Base-by-base conservation (phyloP, 2,797 vertebrate genomes). In the Sebastes dallii region DNA sequence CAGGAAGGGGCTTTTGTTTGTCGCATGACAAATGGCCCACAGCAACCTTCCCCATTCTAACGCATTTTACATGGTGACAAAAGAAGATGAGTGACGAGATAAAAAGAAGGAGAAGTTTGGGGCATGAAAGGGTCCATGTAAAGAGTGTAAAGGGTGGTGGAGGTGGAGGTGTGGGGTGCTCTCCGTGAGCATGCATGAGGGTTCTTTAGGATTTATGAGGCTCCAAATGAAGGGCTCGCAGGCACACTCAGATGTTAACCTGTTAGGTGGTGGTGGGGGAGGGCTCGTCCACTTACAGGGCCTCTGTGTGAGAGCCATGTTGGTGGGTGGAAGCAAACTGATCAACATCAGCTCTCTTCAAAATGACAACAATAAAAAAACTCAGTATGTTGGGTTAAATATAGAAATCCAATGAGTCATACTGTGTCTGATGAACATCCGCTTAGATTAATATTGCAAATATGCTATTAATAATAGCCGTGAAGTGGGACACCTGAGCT, bases 11-110 rank as follows among this genome's bases (percentile, higher is more conserved):
- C 72, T 82, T 90, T 90, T 82, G 82, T 86, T 80, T 81, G 84
- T 83, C 50, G 88, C 89, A 93, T 94, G 91, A 94, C 91, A 94
- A 92, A 92, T 79, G 86, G 89, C 82, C 87, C 7, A 66, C 79
- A 65, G 75, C 85, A 82, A 72, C 75, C 77, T 76, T 72, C 55
- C 82, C 74, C 75, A 90, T 91, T 88, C 39, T 1, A 34, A 77
- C 66, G 70, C 73, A 42, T 77, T 66, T 87, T 78, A 85, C 76
- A 87, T 77, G 39, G 84, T 81, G 83, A 50, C 77, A 83, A 78
- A 89, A 80, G 82, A 84, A 78, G 75, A 91, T 81, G 83, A 87
- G 80, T 69, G 86, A 90, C 77, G 14, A 46, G 42, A 46, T 50
- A 50, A 50, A 20, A 50, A 46, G 14, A 67, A 32, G 61, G 1